Base-by-base conservation (phyloP, 2,888 invertebrate genomes). In the Aphodius sticticus region DNA sequence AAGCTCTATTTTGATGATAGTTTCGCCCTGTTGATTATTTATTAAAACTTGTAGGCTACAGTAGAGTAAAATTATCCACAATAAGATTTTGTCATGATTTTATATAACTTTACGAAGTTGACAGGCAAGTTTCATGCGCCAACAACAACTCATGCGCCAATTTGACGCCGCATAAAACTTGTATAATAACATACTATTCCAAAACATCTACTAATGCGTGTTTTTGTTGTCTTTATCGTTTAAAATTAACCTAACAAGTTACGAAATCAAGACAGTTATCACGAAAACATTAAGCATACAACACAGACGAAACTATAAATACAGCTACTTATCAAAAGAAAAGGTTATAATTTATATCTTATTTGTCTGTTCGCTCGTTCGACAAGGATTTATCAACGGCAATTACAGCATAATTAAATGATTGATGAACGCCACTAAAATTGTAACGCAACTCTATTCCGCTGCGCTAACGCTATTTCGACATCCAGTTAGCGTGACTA, bases 381-480 rank as follows among this genome's bases (percentile, higher is more conserved):
- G 53, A 53, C 53, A 53, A 53, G 53, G 53, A 53, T 53, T 53
- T 53, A 53, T 53, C 53, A 53, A 53, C 7, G 53, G 53, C 53
- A 53, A 53, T 53, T 53, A 53, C 53, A 53, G 53, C 53, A 53
- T 53, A 53, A 53, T 53, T 53, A 53, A 53, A 53, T 53, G 53
- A 53, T 53, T 53, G 53, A 53, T 53, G 53, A 53, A 12, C 53
- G 53, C 53, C 53, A 53, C 53, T 53, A 53, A 53, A 53, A 53
- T 53, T 53, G 53, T 53, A 53, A 5, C 53, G 53, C 53, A 53
- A 53, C 53, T 53, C 12, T 53, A 53, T 53, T 53, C 53, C 2
- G 53, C 53, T 53, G 53, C 26, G 53, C 12, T 9, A 5, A 5
- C 53, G 12, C 53, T 53, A 53, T 53, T 53, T 53, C 53, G 53